phyloP scores from a whole-genome alignment of 30 jellyfish, hydroid and myxozoan species.

The Catostylus mosaicus region DNA sequence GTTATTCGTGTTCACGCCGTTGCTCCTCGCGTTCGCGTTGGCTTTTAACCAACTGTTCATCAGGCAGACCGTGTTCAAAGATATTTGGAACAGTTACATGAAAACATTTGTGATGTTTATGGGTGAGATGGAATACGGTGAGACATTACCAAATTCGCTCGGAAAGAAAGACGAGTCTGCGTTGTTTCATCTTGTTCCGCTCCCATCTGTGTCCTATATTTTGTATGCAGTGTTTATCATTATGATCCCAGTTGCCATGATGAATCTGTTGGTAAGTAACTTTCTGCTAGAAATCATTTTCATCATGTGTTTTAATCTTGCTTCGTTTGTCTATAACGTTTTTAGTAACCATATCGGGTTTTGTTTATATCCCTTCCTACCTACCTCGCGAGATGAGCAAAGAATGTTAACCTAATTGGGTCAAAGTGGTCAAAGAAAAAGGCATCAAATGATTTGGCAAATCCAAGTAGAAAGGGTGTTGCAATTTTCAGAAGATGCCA shows the following conservation, averaged over 20 bases:
- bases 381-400: too few relatives aligned
- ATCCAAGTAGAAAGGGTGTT: too few relatives aligned
- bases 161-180: constrained; percentile 1
- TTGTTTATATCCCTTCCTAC: too few relatives aligned
- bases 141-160: constrained; percentile 38
- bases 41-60: constrained; percentile 63
- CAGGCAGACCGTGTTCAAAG: constrained; percentile 37
- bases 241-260: constrained; percentile 62
- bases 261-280: constrained; percentile 86
- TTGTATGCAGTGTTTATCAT: constrained; percentile 54
- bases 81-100: constrained; percentile 46
- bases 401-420: too few relatives aligned
- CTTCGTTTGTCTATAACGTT: too few relatives aligned
- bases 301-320: too few relatives aligned
- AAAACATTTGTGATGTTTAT: constrained; percentile 72
- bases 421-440: too few relatives aligned
- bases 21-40: constrained; percentile 76
- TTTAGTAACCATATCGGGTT: too few relatives aligned
- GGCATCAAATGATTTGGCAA: too few relatives aligned
- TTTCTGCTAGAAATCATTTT: too few relatives aligned
- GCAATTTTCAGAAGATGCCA: too few relatives aligned
- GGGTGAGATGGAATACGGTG: constrained; percentile 77
- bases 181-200: constrained; percentile 13
- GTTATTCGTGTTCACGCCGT: constrained; percentile 59
- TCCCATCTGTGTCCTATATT: constrained; percentile 49